Evolutionary conservation across 1,140 invertebrate species (phyloP).

Genomic region (Pseudomyrmex flavicornis): DNA sequence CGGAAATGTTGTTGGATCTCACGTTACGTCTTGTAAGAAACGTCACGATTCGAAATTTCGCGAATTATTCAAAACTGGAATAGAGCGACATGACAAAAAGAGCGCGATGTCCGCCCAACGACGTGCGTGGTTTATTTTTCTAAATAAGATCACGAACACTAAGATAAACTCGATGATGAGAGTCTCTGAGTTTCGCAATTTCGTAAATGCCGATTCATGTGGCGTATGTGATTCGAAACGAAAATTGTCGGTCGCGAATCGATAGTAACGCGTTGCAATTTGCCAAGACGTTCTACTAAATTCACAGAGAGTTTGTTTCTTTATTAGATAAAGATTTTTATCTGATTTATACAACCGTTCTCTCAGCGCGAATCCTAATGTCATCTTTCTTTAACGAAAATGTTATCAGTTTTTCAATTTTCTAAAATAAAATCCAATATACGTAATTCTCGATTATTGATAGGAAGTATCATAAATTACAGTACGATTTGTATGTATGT

Average conservation of each 20-base stretch:
- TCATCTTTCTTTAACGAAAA: neutral
- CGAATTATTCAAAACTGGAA: conserved; percentile 50
- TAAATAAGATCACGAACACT: conserved; percentile 33
- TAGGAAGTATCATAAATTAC: neutral
- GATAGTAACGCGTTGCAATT: neutral
- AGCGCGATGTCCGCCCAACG: neutral
- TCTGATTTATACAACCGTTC: neutral
- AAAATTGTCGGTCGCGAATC: conserved; percentile 20
- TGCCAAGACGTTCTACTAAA: too few relatives aligned
- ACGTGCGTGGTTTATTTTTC: conserved; percentile 36
- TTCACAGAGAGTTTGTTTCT: too few relatives aligned
- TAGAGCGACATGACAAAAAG: conserved; percentile 19
- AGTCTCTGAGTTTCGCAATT: conserved; percentile 33
- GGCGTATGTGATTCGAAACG: conserved; percentile 40
- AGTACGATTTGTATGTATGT: neutral
- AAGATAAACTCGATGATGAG: neutral
- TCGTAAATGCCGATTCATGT: conserved; percentile 51
- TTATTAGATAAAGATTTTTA: neutral
- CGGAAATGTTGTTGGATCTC: conserved; percentile 2
- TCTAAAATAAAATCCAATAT: too few relatives aligned
- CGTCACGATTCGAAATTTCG: conserved; percentile 39
- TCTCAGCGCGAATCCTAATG: neutral
- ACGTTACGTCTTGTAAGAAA: conserved; percentile 2
- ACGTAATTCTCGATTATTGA: neutral
- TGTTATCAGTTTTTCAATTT: neutral